These are phyloP conservation scores for Pampusana beccarii DNA, from an alignment of 2,113 vertebrate genomes.

Conservation along the genomic window DNA sequence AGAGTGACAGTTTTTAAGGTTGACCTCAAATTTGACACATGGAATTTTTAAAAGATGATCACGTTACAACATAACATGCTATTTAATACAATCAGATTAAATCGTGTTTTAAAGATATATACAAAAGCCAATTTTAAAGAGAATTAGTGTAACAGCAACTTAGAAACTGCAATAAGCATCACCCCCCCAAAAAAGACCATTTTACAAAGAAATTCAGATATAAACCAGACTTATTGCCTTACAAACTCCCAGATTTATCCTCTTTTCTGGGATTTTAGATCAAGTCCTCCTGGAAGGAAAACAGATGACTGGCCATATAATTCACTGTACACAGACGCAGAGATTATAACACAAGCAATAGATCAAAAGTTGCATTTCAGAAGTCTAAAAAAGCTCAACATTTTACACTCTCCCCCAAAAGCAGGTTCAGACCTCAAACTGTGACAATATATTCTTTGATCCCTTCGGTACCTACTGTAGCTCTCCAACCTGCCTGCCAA, in stretches of 20 bases:
- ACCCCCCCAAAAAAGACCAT: not conserved
- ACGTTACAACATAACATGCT: not conserved
- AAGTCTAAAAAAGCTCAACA: not conserved
- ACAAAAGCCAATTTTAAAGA: not conserved
- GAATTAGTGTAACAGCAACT: not conserved
- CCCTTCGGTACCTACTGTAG: no score
- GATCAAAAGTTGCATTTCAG: not conserved
- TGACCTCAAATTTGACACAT: not conserved
- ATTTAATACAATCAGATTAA: not conserved
- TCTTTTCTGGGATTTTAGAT: not conserved
- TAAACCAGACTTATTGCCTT: not conserved
- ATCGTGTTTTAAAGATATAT: not conserved
- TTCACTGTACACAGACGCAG: not conserved
- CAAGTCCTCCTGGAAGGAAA: not conserved
- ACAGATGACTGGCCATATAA: not conserved
- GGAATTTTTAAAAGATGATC: not conserved
- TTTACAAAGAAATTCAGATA: not conserved
- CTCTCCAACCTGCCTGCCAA: not conserved
- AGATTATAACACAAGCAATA: not conserved
- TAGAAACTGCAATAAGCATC: not conserved
- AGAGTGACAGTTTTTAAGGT: not conserved
- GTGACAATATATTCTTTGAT: not conserved
- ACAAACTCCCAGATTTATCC: not conserved
- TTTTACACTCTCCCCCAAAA: not conserved
- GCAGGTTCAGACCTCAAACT: not conserved